phyloP scores from a whole-genome alignment of 2,888 invertebrate genomes.

The Ecdyonurus torrentis region DNA sequence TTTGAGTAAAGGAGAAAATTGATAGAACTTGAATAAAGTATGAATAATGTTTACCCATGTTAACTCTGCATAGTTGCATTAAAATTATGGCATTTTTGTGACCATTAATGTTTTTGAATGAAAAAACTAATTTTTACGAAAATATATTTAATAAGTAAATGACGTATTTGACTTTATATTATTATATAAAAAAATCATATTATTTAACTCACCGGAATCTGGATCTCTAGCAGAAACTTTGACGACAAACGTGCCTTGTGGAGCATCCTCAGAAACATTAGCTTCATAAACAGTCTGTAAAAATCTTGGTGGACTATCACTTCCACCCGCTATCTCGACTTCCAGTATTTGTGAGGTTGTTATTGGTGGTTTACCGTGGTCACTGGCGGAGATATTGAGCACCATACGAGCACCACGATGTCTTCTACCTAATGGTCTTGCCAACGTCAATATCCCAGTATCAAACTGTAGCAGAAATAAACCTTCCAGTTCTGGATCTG shows the following conservation, averaged over 20 bases:
- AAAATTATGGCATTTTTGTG: too few relatives aligned
- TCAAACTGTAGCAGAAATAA: conserved; percentile 65
- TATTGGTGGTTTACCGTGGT: conserved; percentile 64
- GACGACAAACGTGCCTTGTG: conserved; percentile 60
- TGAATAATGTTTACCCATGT: too few relatives aligned
- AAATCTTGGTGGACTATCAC: conserved; percentile 70
- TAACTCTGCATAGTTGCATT: too few relatives aligned
- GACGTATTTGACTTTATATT: too few relatives aligned
- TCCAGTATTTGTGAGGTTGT: conserved; percentile 48
- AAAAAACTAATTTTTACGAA: too few relatives aligned
- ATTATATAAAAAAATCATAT: background rate
- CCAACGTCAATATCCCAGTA: conserved; percentile 59
- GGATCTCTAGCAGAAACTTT: conserved; percentile 53
- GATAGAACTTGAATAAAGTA: too few relatives aligned
- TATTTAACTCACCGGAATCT: conserved; percentile 41
- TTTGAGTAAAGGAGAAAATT: too few relatives aligned
- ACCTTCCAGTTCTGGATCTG: conserved; percentile 65
- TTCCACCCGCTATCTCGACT: conserved; percentile 44
- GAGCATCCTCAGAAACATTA: conserved; percentile 58
- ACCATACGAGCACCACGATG: conserved; percentile 25
- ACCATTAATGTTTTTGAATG: too few relatives aligned
- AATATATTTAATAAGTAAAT: background rate
- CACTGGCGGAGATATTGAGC: conserved; percentile 72
- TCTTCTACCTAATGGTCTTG: conserved; percentile 38
- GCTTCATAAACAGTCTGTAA: conserved; percentile 55